Conservation (phyloP, 2,113 vertebrate species). For the Pseudolaguvia tuberculata region DNA sequence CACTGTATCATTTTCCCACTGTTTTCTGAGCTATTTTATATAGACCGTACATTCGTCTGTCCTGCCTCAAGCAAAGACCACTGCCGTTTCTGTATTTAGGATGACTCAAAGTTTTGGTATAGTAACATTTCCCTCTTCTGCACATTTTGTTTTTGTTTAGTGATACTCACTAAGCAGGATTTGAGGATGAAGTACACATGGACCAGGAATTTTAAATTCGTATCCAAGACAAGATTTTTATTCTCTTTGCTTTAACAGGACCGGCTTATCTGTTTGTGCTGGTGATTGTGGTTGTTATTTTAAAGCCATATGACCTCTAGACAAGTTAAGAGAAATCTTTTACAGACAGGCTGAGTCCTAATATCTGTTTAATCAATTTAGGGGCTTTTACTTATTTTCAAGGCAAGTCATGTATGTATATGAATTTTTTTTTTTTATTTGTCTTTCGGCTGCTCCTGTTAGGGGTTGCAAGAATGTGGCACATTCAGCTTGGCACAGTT, state of each 20-base stretch:
- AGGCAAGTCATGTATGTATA: not conserved
- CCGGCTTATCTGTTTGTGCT: not conserved
- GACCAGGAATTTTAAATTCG: not conserved
- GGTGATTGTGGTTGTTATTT: not conserved
- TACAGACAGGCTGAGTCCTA: too few relatives aligned
- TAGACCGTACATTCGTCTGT: not conserved
- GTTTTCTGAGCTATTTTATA: not conserved
- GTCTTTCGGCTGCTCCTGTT: too few relatives aligned
- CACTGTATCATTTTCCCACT: not conserved
- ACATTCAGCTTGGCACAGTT: too few relatives aligned
- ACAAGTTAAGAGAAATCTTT: not conserved
- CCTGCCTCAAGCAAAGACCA: not conserved
- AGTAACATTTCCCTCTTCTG: not conserved
- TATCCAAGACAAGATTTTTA: not conserved
- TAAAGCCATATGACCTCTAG: not conserved
- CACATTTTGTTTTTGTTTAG: not conserved
- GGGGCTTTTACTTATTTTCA: not conserved
- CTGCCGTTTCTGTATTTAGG: slow-evolving; percentile 48
- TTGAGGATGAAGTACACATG: not conserved
- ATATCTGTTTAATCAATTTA: too few relatives aligned
- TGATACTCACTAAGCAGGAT: not conserved
- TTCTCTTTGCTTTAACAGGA: not conserved
- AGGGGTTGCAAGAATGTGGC: too few relatives aligned
- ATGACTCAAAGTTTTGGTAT: not conserved
- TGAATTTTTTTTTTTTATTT: too few relatives aligned